Evolutionary conservation across 2,797 vertebrate genomes (phyloP).

Genomic region (Chrysocyon brachyurus): DNA sequence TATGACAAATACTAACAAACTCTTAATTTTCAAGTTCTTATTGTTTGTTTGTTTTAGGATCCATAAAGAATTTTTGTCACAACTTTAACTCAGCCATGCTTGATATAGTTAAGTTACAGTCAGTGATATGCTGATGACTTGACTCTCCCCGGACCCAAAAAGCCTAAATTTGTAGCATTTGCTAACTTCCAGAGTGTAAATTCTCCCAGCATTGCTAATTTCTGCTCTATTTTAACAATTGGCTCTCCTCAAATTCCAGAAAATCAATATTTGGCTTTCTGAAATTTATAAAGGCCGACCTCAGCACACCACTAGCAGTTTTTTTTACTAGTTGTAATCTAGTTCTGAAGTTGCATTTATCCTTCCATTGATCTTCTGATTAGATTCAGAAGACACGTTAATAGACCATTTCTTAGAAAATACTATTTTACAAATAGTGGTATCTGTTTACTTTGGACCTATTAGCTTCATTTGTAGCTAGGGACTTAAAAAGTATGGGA

Average conservation of each 20-base stretch:
- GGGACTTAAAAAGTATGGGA: neutral
- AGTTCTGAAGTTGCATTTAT: slow-evolving; percentile 4
- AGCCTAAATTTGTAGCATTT: neutral
- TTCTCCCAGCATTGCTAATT: neutral
- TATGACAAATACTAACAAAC: neutral
- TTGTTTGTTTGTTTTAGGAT: slow-evolving; percentile 27
- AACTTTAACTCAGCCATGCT: neutral
- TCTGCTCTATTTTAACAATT: neutral
- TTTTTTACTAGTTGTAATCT: neutral
- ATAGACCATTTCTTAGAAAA: neutral
- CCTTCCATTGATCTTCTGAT: neutral
- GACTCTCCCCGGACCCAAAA: neutral
- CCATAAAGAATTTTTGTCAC: neutral
- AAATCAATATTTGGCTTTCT: neutral
- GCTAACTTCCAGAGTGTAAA: neutral
- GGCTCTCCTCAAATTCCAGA: neutral
- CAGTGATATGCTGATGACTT: neutral
- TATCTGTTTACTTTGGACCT: neutral
- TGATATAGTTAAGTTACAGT: slow-evolving; percentile 17
- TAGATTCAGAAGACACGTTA: slow-evolving; percentile 29
- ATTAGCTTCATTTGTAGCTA: neutral
- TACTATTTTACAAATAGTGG: neutral
- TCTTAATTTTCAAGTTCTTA: neutral
- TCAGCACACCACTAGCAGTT: neutral
- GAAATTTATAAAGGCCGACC: neutral